Conservation (phyloP, 2,888 invertebrate genomes). For the Emmelina monodactyla region DNA sequence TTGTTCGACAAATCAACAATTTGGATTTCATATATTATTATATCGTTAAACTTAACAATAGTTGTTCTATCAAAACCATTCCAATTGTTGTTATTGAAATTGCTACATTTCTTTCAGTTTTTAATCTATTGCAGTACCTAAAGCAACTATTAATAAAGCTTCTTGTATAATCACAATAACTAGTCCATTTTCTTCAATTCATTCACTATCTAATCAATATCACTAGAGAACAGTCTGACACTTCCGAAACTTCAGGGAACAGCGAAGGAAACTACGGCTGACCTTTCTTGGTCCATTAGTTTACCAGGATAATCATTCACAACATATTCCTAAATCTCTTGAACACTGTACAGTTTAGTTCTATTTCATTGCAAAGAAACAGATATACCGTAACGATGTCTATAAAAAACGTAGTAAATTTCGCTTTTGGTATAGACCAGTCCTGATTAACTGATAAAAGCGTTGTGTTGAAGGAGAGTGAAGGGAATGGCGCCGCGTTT, state of each 20-base stretch:
- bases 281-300: constrained; percentile 42
- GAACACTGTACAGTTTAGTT: background rate
- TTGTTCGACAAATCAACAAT: too few species aligned
- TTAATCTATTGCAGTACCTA: constrained; percentile 23
- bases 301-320: constrained; percentile 44
- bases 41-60: too few species aligned
- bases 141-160: constrained; percentile 62
- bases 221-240: constrained; percentile 59
- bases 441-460: constrained; percentile 22
- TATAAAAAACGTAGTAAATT: too few species aligned
- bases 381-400: too few species aligned
- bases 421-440: background rate
- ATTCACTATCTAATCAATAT: constrained; percentile 58
- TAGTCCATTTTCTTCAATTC: constrained; percentile 44
- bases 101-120: too few species aligned
- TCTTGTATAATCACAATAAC: constrained; percentile 61
- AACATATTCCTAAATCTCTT: constrained; percentile 14
- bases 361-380: too few species aligned
- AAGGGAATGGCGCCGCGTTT: constrained; percentile 62
- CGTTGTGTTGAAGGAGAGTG: constrained; percentile 42
- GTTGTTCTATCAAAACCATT: too few species aligned
- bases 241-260: constrained; percentile 62
- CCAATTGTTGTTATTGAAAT: too few species aligned
- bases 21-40: too few species aligned
- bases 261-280: constrained; percentile 60